phyloP scores from a whole-genome alignment of 2,113 vertebrate species.

The Heterotilapia buettikoferi region DNA sequence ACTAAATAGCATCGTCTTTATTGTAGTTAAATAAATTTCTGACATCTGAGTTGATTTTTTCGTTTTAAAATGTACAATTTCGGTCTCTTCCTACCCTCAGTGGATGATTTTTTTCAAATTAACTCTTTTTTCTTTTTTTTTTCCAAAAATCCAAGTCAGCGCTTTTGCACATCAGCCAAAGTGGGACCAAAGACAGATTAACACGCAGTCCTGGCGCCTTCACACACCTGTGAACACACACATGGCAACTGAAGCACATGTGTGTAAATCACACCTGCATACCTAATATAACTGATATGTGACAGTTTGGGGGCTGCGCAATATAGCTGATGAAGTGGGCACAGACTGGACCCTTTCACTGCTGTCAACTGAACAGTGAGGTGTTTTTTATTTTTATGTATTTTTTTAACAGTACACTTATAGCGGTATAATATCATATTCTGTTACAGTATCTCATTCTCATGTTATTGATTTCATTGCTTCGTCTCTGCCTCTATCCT shows the following conservation, averaged over 20 bases:
- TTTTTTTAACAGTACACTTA: background rate
- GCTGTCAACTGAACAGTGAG: background rate
- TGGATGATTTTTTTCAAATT: background rate
- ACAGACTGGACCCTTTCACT: background rate
- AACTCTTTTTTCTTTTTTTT: background rate
- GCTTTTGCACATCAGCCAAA: conserved; percentile 27
- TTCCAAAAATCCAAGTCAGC: background rate
- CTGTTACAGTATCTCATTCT: conserved; percentile 17
- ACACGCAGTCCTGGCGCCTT: background rate
- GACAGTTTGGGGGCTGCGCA: conserved; percentile 46
- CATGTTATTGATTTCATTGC: conserved; percentile 24
- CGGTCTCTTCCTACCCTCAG: background rate
- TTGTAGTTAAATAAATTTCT: background rate
- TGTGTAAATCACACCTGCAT: conserved; percentile 29
- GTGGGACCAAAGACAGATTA: conserved; percentile 24
- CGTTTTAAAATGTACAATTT: background rate
- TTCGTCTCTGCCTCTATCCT: background rate
- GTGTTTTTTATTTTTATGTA: background rate
- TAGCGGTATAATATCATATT: background rate
- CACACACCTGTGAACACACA: conserved; percentile 21
- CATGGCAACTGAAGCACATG: conserved; percentile 34
- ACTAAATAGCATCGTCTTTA: background rate
- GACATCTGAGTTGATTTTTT: background rate
- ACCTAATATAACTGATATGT: background rate
- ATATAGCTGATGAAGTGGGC: conserved; percentile 13